A percentile compares a stretch with the other conserved stretches of the same genome.
Conservation (phyloP, 2,113 vertebrate genomes). For the Conger conger region DNA sequence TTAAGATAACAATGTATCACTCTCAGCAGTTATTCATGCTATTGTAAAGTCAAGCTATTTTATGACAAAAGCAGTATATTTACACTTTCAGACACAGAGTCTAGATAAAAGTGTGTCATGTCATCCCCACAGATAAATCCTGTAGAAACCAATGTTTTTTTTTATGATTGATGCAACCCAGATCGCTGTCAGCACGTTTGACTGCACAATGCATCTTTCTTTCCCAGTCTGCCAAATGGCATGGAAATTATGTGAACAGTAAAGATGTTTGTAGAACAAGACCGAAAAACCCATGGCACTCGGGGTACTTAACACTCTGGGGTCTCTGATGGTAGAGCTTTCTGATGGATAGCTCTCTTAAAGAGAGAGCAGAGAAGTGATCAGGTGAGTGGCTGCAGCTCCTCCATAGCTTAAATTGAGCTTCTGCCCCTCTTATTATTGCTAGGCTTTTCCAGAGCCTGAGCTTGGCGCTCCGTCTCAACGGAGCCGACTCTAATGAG, state of each 20-base stretch:
- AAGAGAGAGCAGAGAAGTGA: neutral
- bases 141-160: neutral
- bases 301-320: neutral
- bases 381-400: neutral
- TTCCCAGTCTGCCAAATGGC: neutral
- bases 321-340: neutral
- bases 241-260: neutral
- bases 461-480: neutral
- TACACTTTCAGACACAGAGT: conserved; percentile 1
- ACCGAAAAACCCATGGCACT: neutral
- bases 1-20: neutral
- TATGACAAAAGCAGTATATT: neutral
- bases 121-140: neutral
- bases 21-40: neutral
- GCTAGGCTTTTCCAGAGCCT: neutral
- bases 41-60: neutral
- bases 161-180: neutral
- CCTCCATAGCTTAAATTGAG: neutral
- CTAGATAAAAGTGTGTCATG: neutral
- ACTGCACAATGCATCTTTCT: neutral
- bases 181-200: neutral
- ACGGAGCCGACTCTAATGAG: conserved; percentile 1
- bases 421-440: neutral
- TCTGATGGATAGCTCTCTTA: neutral
- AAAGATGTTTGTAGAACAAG: neutral